Evolutionary conservation across 2,888 invertebrate species (phyloP), one percentile per base, ranked within the genome.

Genomic region (Cantharis lateralis): DNA sequence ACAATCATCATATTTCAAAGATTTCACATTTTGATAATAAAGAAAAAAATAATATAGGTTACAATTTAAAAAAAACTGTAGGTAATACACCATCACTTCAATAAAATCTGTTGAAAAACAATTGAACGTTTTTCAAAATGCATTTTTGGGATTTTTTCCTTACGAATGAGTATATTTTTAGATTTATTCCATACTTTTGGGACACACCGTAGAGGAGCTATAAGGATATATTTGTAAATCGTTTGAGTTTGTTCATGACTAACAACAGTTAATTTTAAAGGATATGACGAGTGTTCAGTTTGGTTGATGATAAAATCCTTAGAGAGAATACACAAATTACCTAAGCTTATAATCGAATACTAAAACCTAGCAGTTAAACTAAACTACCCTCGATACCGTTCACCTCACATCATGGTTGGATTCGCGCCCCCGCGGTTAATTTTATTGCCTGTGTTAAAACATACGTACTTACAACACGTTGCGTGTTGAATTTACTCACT

Each of bases 401-500:
- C 72, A 76, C 77, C 75, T 76, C 68, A 74, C 74, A 70, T 76
- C 72, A 78, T 78, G 78, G 74, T 79, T 75, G 76, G 73, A 80
- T 81, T 82, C 80, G 81, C 85, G 82, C 84, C 84, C 84, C 84
- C 83, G 82, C 84, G 82, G 84, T 85, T 84, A 84, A 85, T 85
- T 85, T 86, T 85, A 86, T 85, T 84, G 83, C 83, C 81, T 78
- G 79, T 80, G 80, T 82, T 82, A 81, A 82, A 83, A 83, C 82
- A 81, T 80, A 82, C 81, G 79, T 80, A 81, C 78, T 74, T 70
- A 73, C 72, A 79, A 77, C 78, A 78, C 78, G 74, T 80, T 78
- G 80, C 81, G 80, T 80, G 80, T 76, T 75, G 78, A 79, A 77
- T 78, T 79, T 80, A 80, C 80, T 78, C 79, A 79, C 80, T 81